Evolutionary conservation across 2,888 invertebrate genomes (phyloP).

Genomic region (Nemoura dubitans): DNA sequence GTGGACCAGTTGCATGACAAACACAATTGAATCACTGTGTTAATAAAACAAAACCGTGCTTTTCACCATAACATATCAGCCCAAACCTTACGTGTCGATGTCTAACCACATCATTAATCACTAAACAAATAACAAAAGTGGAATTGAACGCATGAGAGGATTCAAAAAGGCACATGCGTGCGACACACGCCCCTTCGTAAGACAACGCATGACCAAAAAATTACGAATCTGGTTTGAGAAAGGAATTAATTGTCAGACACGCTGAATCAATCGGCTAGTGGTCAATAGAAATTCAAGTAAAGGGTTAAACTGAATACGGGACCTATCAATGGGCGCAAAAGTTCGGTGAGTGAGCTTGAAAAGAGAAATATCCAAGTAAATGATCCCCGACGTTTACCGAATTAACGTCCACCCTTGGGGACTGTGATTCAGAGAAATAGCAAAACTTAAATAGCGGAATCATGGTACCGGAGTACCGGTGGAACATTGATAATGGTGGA

Average conservation of each 20-base stretch:
- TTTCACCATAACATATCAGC: neutral
- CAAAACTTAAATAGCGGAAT: neutral
- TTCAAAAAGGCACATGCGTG: neutral
- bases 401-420: neutral
- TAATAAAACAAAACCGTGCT: neutral
- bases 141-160: neutral
- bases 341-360: neutral
- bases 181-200: neutral
- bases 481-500: too few relatives aligned
- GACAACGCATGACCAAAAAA: neutral
- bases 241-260: neutral
- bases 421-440: neutral
- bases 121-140: neutral
- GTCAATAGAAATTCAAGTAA: neutral
- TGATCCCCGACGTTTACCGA: neutral
- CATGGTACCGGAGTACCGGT: too few relatives aligned
- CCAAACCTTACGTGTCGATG: neutral
- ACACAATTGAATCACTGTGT: neutral
- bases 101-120: conserved; percentile 1
- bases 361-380: neutral
- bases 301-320: neutral
- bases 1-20: neutral
- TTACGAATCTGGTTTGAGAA: neutral
- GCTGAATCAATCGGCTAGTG: neutral
- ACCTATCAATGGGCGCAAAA: neutral